Conservation (phyloP, 2,888 invertebrate genomes). For the Zaprionus lineosus region DNA sequence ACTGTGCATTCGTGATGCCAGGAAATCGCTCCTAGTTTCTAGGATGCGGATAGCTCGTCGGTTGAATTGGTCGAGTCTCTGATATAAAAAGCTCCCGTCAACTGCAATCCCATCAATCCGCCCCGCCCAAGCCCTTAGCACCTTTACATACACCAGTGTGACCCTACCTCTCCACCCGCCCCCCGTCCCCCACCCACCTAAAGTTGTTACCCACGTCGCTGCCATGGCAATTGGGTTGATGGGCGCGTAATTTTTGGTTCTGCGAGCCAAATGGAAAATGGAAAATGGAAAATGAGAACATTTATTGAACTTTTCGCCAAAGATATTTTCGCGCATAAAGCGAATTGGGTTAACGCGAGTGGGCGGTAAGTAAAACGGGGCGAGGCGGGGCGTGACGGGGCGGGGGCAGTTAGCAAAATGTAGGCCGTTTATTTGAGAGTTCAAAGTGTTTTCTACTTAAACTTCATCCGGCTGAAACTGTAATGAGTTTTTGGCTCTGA, state of each 20-base stretch:
- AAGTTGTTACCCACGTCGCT: too few relatives aligned
- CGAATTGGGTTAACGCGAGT: slow-evolving; percentile 57
- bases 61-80: too few relatives aligned
- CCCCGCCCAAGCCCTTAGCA: too few relatives aligned
- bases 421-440: slow-evolving; percentile 61
- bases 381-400: background rate
- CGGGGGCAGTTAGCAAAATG: slow-evolving; percentile 32
- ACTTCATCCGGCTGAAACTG: slow-evolving; percentile 28
- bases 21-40: slow-evolving; percentile 62
- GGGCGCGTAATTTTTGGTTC: slow-evolving; percentile 55
- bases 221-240: slow-evolving; percentile 61
- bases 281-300: slow-evolving; percentile 64
- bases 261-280: slow-evolving; percentile 17
- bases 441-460: slow-evolving; percentile 41
- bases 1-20: slow-evolving; percentile 64
- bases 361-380: background rate
- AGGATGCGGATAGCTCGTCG: too few relatives aligned
- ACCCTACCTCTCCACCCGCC: background rate
- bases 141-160: too few relatives aligned
- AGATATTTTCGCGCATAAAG: slow-evolving; percentile 64
- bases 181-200: background rate
- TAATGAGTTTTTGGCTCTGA: slow-evolving; percentile 39
- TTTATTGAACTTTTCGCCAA: slow-evolving; percentile 72
- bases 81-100: too few relatives aligned
- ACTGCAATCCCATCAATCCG: slow-evolving; percentile 7